Evolutionary conservation across 2,113 vertebrate species (phyloP).

Genomic region (Todiramphus saurophagus): DNA sequence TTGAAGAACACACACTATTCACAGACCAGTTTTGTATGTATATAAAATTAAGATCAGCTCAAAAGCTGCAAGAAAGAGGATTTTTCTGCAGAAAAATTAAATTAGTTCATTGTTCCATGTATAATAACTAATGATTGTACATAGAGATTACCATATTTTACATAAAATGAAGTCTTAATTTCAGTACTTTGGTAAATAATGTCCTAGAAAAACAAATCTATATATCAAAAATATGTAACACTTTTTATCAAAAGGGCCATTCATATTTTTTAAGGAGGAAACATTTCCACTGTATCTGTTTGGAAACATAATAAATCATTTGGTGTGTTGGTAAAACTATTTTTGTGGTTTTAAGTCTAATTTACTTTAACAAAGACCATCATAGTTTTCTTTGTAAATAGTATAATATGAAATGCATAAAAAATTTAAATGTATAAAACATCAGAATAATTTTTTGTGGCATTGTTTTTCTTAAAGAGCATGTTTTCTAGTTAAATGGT

Average conservation of each 20-base stretch:
- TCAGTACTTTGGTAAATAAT: neutral
- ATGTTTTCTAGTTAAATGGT: constrained; percentile 19
- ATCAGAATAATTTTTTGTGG: neutral
- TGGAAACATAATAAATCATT: neutral
- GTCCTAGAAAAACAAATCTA: neutral
- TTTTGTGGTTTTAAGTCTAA: neutral
- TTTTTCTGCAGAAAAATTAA: neutral
- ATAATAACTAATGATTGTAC: neutral
- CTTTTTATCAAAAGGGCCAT: neutral
- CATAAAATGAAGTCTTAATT: neutral
- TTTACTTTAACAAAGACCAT: neutral
- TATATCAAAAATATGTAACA: neutral
- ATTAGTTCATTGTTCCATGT: neutral
- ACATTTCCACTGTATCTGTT: neutral
- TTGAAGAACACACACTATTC: neutral
- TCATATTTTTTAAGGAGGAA: neutral
- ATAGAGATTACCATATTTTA: neutral
- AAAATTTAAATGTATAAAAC: neutral
- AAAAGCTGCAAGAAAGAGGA: neutral
- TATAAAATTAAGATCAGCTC: neutral
- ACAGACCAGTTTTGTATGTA: neutral
- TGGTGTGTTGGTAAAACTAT: neutral
- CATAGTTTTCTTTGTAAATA: neutral
- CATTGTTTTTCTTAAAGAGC: neutral
- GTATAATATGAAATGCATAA: neutral